Evolutionary conservation across 2,797 vertebrate species (phyloP).

Genomic region (Helicolenus hilgendorfi): DNA sequence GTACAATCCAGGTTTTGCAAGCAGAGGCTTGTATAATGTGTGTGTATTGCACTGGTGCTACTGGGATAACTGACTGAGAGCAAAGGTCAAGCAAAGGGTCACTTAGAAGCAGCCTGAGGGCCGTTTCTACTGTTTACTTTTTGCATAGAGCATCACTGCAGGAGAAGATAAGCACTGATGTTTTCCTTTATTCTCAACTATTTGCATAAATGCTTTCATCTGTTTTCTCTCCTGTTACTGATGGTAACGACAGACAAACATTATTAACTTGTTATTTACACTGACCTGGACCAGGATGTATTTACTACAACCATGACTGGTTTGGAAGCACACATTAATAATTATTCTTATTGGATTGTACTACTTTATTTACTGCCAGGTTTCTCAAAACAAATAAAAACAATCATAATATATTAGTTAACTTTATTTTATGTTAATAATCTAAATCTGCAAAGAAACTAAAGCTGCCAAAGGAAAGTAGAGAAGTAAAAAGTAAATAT

Average conservation of each 20-base stretch:
- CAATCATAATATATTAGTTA: background rate
- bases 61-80: slow-evolving; percentile 14
- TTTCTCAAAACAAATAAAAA: background rate
- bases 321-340: background rate
- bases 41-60: background rate
- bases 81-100: slow-evolving; percentile 14
- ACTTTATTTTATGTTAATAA: background rate
- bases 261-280: background rate
- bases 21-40: background rate
- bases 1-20: background rate
- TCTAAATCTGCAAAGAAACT: background rate
- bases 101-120: background rate
- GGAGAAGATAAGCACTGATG: background rate
- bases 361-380: background rate
- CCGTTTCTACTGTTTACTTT: background rate
- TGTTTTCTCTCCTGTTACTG: background rate
- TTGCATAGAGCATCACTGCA: slow-evolving; percentile 6
- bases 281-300: background rate
- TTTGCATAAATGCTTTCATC: slow-evolving; percentile 31
- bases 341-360: background rate
- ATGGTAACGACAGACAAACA: background rate
- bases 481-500: background rate
- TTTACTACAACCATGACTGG: background rate
- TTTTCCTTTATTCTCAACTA: background rate
- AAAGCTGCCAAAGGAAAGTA: background rate